Evolutionary conservation across 1,140 invertebrate genomes (phyloP), one percentile per base, ranked within the genome.

Genomic region (Maniola jurtina): DNA sequence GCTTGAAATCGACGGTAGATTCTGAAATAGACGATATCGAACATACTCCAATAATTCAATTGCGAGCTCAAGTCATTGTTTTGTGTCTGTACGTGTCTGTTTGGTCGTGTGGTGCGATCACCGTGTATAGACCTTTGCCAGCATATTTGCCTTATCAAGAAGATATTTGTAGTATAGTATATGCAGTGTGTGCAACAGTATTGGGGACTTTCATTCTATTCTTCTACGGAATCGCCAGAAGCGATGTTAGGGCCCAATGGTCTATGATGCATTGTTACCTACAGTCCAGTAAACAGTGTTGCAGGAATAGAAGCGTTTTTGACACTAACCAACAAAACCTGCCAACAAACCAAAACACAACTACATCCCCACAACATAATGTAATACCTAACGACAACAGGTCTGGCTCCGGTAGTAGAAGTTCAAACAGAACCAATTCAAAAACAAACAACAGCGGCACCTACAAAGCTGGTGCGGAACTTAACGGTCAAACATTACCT

Each of bases 151-250:
- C 93, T 0, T 93, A 95, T 72, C 94, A 96, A 77, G 95, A 96
- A 76, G 93, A 95, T 36, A 92, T 96, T 35, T 97, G 97, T 79
- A 95, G 96, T 71, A 93, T 96, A 58, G 75, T 95, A 10, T 98
- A 96, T 77, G 94, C 94, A 0, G 81, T 95, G 8, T 94, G 94
- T 34, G 92, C 94, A 0, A 93, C 93, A 33, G 89, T 94, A 11
- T 89, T 98, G 55, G 96, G 96, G 0, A 90, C 95, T n/a, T 98
- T 98, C 79, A 94, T 97, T 33, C 81, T 98, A 10, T 93, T 97
- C 52, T 98, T 97, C 84, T 97, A 97, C 80, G 96, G 96, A 58
- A 92, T 97, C 40, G 95, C 95, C 0, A 90, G 97, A 25, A 96
- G 94, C 68, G 97, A 98, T 85, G 95, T 97, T 0, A 91, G 96